Evolutionary conservation across 2,113 vertebrate genomes (phyloP).

Genomic region (Actinemys pallida): DNA sequence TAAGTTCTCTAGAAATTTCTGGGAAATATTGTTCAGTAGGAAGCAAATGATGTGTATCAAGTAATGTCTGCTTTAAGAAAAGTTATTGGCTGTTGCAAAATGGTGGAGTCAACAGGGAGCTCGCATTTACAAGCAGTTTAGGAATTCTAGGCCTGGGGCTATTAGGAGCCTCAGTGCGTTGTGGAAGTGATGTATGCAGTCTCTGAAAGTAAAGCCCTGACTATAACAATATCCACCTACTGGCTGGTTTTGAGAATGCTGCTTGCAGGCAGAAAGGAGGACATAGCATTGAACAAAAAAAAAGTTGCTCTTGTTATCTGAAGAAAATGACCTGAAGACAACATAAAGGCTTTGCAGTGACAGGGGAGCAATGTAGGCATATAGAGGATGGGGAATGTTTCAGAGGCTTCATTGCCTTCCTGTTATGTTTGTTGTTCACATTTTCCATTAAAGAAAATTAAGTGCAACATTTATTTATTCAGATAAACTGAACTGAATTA

Average conservation of each 20-base stretch:
- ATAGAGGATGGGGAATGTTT: neutral
- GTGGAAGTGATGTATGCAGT: conserved; percentile 36
- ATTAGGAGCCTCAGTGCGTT: neutral
- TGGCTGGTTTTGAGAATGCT: conserved; percentile 37
- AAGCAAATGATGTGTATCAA: neutral
- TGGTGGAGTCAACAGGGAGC: neutral
- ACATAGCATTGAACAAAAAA: neutral
- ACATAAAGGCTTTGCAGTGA: neutral
- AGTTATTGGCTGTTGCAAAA: neutral
- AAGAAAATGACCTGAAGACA: neutral
- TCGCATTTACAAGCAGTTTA: neutral
- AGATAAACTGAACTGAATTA: neutral
- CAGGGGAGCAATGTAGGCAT: neutral
- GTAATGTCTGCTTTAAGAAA: neutral
- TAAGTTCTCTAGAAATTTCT: neutral
- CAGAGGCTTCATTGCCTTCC: neutral
- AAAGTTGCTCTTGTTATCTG: neutral
- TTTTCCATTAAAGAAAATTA: rapidly evolving
- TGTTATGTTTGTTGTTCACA: neutral
- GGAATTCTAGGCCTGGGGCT: neutral
- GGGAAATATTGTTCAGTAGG: neutral
- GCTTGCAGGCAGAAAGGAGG: neutral
- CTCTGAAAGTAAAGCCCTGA: conserved; percentile 39
- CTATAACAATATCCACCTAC: neutral
- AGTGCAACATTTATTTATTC: neutral